Conservation (phyloP, 2,888 invertebrate genomes). For the Dromius quadrimaculatus region DNA sequence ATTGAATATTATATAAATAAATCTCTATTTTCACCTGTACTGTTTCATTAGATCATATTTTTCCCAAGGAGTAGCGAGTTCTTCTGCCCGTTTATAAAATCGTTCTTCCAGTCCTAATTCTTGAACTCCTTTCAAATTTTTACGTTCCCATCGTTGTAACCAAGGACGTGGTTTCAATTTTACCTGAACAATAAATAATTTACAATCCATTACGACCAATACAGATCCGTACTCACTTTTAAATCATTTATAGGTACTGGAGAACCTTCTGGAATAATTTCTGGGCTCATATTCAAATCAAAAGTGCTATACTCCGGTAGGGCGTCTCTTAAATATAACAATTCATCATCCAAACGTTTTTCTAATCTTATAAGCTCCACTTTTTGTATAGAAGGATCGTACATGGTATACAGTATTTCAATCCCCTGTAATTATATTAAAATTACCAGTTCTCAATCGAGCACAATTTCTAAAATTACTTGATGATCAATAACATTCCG, state of each 20-base stretch:
- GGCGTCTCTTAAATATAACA: conserved; percentile 91
- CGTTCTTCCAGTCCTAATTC: conserved; percentile 62
- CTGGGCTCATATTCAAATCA: conserved; percentile 90
- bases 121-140: conserved; percentile 79
- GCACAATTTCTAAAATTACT: too few relatives aligned
- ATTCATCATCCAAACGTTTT: conserved; percentile 89
- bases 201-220: neutral
- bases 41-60: conserved; percentile 95
- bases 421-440: conserved; percentile 64
- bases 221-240: too few relatives aligned
- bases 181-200: conserved; percentile 67
- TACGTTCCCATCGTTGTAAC: conserved; percentile 89
- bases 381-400: conserved; percentile 91
- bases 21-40: conserved; percentile 82
- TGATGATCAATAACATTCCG: conserved; percentile 95
- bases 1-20: neutral
- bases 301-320: conserved; percentile 93
- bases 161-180: conserved; percentile 87
- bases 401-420: conserved; percentile 86
- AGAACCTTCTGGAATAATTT: conserved; percentile 80
- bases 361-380: conserved; percentile 93
- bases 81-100: conserved; percentile 68
- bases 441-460: neutral
- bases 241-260: conserved; percentile 83
- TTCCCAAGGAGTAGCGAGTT: conserved; percentile 81